A percentile compares a stretch with the other conserved stretches of the same genome.
Evolutionary conservation across 2,888 invertebrate genomes (phyloP).

Genomic region (Phaonia tiefii): DNA sequence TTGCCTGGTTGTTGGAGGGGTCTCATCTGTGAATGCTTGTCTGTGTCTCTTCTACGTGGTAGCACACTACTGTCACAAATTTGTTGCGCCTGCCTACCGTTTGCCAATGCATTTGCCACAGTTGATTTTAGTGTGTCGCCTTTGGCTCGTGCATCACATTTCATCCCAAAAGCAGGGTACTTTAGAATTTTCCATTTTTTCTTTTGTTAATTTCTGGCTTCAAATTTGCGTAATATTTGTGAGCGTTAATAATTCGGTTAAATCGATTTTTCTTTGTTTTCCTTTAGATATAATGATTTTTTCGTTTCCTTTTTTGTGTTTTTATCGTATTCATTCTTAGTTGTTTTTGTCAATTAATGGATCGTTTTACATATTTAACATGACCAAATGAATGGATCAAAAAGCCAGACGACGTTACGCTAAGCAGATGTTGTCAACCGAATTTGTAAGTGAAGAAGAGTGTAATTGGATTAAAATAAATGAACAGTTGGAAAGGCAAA

Average conservation of each 20-base stretch:
- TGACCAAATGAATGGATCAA: not conserved
- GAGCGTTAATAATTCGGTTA: constrained; percentile 51
- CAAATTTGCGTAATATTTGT: constrained; percentile 56
- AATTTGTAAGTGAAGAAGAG: constrained; percentile 31
- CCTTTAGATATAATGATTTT: constrained; percentile 41
- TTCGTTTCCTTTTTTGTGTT: constrained; percentile 23
- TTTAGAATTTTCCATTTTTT: too few species aligned
- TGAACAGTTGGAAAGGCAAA: constrained; percentile 29
- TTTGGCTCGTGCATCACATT: constrained; percentile 44
- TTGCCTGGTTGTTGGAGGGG: not conserved
- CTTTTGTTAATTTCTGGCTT: constrained; percentile 37
- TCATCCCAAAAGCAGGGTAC: constrained; percentile 10
- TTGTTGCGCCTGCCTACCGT: constrained; percentile 62
- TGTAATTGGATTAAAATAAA: constrained; percentile 62
- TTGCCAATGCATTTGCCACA: constrained; percentile 61
- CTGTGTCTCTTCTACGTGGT: not conserved
- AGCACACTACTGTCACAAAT: constrained; percentile 42
- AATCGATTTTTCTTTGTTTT: constrained; percentile 45
- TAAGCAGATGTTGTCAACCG: constrained; percentile 57
- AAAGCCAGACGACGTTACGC: not conserved
- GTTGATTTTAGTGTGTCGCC: constrained; percentile 26
- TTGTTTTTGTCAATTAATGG: constrained; percentile 21
- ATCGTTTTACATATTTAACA: constrained; percentile 42
- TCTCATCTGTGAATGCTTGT: not conserved
- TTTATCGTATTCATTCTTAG: constrained; percentile 16